phyloP scores from a whole-genome alignment of 2,113 vertebrate genomes.

The Syngnathoides biaculeatus region DNA sequence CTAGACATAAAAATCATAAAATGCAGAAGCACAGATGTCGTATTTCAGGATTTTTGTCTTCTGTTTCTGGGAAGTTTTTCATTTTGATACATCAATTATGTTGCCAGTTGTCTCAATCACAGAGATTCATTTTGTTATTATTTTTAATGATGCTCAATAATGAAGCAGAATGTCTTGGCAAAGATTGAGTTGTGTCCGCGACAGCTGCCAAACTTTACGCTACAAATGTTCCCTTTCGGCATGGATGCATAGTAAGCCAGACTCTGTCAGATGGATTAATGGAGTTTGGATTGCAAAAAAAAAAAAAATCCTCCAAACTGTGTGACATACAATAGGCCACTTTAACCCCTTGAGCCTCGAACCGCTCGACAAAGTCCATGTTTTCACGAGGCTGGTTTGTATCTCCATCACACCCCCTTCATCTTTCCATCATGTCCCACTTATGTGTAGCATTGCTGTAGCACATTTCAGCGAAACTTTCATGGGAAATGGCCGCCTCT shows the following conservation, averaged over 20 bases:
- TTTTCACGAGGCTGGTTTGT: conserved; percentile 43
- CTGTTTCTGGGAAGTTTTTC: not conserved
- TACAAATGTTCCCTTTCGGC: not conserved
- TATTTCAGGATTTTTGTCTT: not conserved
- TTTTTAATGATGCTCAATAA: not conserved
- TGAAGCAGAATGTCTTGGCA: not conserved
- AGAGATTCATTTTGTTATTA: not conserved
- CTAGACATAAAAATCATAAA: not conserved
- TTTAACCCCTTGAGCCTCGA: conserved; percentile 46
- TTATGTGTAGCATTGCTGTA: conserved; percentile 56
- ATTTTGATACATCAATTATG: not conserved
- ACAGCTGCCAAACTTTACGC: conserved; percentile 30
- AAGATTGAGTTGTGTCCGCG: conserved; percentile 6
- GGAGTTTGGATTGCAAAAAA: conserved; percentile 39
- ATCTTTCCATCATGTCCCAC: conserved; percentile 31
- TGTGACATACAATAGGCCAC: conserved; percentile 45
- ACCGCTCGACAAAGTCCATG: conserved; percentile 7
- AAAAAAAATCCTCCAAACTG: conserved; percentile 29
- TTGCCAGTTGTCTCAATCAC: not conserved
- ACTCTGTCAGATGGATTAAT: conserved; percentile 23
- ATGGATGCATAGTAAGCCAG: conserved; percentile 33
- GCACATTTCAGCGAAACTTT: conserved; percentile 52
- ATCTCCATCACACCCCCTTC: conserved; percentile 26
- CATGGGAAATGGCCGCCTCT: conserved; percentile 62
- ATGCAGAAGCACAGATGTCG: not conserved